A percentile compares a stretch with the other conserved stretches of the same genome.
These are phyloP conservation scores for Martes martes DNA, from an alignment of 2,113 vertebrate genomes.

Conservation along the genomic window DNA sequence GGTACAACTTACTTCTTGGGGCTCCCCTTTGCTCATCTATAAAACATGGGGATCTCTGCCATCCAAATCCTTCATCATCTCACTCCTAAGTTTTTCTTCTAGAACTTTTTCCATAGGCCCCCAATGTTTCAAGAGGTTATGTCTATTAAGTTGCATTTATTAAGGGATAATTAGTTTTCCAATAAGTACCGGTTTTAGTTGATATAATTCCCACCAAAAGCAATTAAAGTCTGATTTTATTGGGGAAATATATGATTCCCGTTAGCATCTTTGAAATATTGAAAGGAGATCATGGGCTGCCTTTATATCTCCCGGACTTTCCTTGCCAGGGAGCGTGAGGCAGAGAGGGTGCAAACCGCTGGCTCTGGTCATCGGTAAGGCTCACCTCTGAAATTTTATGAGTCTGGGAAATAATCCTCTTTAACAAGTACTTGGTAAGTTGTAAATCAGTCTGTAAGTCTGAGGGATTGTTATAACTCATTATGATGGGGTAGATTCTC, in stretches of 20 bases:
- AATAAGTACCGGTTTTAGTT: constrained; percentile 67
- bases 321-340: background rate
- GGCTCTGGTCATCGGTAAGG: background rate
- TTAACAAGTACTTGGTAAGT: background rate
- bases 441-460: background rate
- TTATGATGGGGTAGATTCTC: background rate
- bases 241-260: constrained; percentile 59
- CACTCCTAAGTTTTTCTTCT: background rate
- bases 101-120: background rate
- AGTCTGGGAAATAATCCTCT: background rate
- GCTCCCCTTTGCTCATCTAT: background rate
- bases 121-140: background rate
- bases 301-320: background rate
- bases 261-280: constrained; percentile 64
- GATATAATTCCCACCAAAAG: constrained; percentile 65
- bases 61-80: background rate
- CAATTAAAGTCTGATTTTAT: constrained; percentile 66
- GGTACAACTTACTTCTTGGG: background rate
- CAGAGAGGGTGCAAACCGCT: background rate
- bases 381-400: background rate
- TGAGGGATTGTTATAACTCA: background rate
- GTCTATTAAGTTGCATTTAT: constrained; percentile 25
- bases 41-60: background rate
- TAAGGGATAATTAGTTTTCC: constrained; percentile 62
- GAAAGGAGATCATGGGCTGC: constrained; percentile 39